phyloP scores from a whole-genome alignment of 2,113 vertebrate species.

The Mionectes macconnelli region DNA sequence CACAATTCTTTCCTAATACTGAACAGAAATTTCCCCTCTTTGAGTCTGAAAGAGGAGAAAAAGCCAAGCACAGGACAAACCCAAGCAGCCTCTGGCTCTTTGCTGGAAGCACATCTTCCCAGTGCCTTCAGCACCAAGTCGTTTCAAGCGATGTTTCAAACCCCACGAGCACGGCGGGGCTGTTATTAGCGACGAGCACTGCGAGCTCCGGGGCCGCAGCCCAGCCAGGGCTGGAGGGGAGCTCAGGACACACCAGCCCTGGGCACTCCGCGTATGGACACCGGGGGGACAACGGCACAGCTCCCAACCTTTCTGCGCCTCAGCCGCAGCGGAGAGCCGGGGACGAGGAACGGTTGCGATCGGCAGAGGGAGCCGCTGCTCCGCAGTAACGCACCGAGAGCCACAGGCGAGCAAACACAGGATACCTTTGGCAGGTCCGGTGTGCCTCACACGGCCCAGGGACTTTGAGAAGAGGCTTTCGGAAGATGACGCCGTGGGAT shows the following conservation, averaged over 20 bases:
- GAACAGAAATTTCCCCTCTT: neutral
- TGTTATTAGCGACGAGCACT: neutral
- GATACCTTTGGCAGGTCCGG: too few species aligned
- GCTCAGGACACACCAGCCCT: neutral
- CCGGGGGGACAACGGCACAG: neutral
- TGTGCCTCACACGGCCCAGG: too few species aligned
- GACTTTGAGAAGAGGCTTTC: neutral
- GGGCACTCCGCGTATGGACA: too few species aligned
- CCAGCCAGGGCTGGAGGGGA: neutral
- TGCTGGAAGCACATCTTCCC: neutral
- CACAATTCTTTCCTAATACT: neutral
- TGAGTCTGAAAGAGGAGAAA: too few species aligned
- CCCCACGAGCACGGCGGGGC: neutral
- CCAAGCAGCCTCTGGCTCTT: neutral
- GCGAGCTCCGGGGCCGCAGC: neutral
- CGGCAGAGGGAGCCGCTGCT: constrained; percentile 68
- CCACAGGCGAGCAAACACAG: neutral
- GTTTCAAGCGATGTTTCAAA: neutral
- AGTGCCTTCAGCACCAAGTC: neutral
- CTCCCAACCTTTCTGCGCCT: too few species aligned
- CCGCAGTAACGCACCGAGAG: neutral
- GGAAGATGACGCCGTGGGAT: neutral
- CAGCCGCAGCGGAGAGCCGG: neutral
- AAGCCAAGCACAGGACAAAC: neutral
- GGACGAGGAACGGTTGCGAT: neutral